These are phyloP conservation scores for Thyatira batis DNA, from an alignment of 2,888 invertebrate genomes.

Conservation along the genomic window DNA sequence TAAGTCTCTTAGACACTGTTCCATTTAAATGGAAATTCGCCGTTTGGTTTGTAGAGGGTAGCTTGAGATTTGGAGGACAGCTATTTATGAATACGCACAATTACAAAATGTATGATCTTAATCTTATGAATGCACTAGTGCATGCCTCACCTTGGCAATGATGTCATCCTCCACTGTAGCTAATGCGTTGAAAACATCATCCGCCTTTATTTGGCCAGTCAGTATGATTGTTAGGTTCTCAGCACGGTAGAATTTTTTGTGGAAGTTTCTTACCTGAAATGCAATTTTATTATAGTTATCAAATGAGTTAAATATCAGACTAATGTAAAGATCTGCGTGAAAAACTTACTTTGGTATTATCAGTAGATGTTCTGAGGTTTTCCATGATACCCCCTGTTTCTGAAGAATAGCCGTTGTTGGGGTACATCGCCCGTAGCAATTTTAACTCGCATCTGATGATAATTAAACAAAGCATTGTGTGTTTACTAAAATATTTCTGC, in stretches of 20 bases:
- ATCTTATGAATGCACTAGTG: not conserved
- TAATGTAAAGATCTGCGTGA: not conserved
- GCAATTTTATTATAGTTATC: not conserved
- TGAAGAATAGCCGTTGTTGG: constrained; percentile 91
- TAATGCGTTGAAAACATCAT: constrained; percentile 88
- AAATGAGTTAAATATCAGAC: not conserved
- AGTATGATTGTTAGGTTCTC: constrained; percentile 93
- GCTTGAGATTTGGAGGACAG: too few relatives aligned
- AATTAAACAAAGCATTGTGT: not conserved
- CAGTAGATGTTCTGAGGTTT: constrained; percentile 91
- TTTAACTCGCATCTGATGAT: constrained; percentile 81
- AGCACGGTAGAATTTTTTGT: constrained; percentile 92
- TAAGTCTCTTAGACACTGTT: too few relatives aligned
- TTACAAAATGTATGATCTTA: too few relatives aligned
- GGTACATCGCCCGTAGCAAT: constrained; percentile 88
- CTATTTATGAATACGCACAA: too few relatives aligned
- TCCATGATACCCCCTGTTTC: constrained; percentile 93
- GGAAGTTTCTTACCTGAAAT: constrained; percentile 88
- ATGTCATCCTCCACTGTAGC: constrained; percentile 89
- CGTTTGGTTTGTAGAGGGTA: too few relatives aligned
- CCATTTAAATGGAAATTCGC: too few relatives aligned
- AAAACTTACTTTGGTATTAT: constrained; percentile 88
- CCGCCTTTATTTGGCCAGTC: constrained; percentile 89
- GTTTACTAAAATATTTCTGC: too few relatives aligned
- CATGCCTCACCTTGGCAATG: constrained; percentile 79